Evolutionary conservation across 2,113 vertebrate species (phyloP), one percentile per base, ranked within the genome.

Genomic region (Corythoichthys intestinalis): DNA sequence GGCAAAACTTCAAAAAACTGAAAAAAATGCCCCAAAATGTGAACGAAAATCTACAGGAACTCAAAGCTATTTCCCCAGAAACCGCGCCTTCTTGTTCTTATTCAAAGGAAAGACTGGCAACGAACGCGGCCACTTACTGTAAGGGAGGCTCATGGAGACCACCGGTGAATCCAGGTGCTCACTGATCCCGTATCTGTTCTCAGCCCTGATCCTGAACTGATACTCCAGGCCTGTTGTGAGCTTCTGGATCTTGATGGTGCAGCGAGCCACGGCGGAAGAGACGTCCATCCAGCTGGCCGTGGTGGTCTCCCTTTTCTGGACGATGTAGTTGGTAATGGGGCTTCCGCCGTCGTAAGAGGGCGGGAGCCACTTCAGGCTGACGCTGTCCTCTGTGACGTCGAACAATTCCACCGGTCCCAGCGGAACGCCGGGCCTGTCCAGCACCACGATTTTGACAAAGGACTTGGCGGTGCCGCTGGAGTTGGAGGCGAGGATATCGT

Each of bases 111-210:
- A 41, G 39, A 49, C 12, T 65, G 1, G 12, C 1, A 75, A 59
- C 4, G 0, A 66, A 41, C 57, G 14, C 37, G 6, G 17, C 3
- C 75, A 90, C 97, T 96, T 89, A 99, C 97, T 98, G 87, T 98
- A 99, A 74, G 97, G 95, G 52, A 99, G 93, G 68, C 87, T 94
- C 78, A 99, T 93, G 71, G 87, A 78, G 17, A 97, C 91, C 67
- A 90, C 82, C 0, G 91, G 90, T 3, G 97, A 98, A 79, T 99
- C 97, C 68, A 93, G 88, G 75, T 98, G 95, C 62, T 99, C 97
- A 1, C 97, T 98, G 84, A 98, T 95, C 84, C 97, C 97, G 83
- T 97, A 98, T 83, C 94, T 95, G 77, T 99, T 99, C 86, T 99
- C 97, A 75, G 97, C 97, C 81, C 93, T 97, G 79, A 99, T 94